phyloP scores from a whole-genome alignment of 1,140 invertebrate genomes.

The Gryon sp. region DNA sequence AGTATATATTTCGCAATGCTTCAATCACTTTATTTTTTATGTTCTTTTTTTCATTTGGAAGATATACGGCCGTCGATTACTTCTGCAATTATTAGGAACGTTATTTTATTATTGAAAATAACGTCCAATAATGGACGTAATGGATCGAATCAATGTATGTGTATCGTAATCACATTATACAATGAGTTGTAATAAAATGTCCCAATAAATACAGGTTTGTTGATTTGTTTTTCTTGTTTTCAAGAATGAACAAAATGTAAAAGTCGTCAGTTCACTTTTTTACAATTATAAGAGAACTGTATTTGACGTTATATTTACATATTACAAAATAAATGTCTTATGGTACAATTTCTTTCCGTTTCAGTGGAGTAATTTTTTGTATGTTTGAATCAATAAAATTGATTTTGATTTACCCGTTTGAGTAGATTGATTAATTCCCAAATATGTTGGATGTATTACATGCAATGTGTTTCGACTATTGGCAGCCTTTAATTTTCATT shows the following conservation, averaged over 20 bases:
- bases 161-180: too few species aligned
- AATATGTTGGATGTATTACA: too few species aligned
- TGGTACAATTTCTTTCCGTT: constrained; percentile 28
- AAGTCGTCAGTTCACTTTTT: background rate
- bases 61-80: constrained; percentile 69
- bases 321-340: constrained; percentile 30
- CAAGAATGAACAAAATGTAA: constrained; percentile 28
- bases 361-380: background rate
- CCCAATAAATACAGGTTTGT: constrained; percentile 3
- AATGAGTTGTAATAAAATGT: background rate
- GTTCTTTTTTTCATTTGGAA: constrained; percentile 67
- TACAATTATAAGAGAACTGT: background rate
- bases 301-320: constrained; percentile 27
- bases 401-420: too few species aligned
- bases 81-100: constrained; percentile 74
- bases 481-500: constrained; percentile 47
- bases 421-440: too few species aligned
- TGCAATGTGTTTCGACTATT: constrained; percentile 42
- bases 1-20: constrained; percentile 39
- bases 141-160: constrained; percentile 10
- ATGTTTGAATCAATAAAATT: too few species aligned
- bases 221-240: too few species aligned
- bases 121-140: constrained; percentile 68
- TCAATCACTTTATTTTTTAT: constrained; percentile 25
- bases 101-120: constrained; percentile 73